Conservation (phyloP, 1,140 invertebrate species). For the Drosophila mauritiana region DNA sequence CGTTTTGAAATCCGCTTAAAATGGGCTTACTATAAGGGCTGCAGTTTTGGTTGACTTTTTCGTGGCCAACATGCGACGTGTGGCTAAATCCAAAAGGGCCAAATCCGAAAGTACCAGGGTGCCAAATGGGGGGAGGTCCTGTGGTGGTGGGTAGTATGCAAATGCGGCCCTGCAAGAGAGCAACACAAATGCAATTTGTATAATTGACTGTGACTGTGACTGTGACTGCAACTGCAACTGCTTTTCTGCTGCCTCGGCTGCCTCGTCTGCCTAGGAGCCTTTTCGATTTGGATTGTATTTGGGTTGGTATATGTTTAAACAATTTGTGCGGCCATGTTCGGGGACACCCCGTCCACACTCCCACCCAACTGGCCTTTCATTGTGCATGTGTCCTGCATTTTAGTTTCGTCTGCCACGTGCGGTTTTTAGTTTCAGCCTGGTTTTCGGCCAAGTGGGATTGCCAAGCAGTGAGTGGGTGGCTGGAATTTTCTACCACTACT, state of each 20-base stretch:
- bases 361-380: neutral
- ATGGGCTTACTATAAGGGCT: conserved; percentile 11
- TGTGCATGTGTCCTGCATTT: conserved; percentile 50
- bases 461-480: conserved; percentile 15
- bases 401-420: conserved; percentile 61
- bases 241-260: conserved; percentile 26
- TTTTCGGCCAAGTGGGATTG: conserved; percentile 11
- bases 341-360: neutral
- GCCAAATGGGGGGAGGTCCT: neutral
- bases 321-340: conserved; percentile 58
- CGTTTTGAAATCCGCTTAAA: conserved; percentile 14
- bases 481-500: neutral
- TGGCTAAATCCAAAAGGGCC: conserved; percentile 22
- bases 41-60: conserved; percentile 33
- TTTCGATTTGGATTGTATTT: conserved; percentile 63
- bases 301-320: conserved; percentile 72
- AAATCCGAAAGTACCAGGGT: neutral
- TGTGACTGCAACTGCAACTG: conserved; percentile 14
- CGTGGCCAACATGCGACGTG: conserved; percentile 13
- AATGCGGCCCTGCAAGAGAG: conserved; percentile 40
- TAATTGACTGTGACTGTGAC: conserved; percentile 78
- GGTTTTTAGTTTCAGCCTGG: conserved; percentile 55
- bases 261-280: conserved; percentile 23
- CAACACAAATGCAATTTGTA: conserved; percentile 79
- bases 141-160: conserved; percentile 39